Evolutionary conservation across 2,888 invertebrate genomes (phyloP).

Genomic region (Ochlodes sylvanus): DNA sequence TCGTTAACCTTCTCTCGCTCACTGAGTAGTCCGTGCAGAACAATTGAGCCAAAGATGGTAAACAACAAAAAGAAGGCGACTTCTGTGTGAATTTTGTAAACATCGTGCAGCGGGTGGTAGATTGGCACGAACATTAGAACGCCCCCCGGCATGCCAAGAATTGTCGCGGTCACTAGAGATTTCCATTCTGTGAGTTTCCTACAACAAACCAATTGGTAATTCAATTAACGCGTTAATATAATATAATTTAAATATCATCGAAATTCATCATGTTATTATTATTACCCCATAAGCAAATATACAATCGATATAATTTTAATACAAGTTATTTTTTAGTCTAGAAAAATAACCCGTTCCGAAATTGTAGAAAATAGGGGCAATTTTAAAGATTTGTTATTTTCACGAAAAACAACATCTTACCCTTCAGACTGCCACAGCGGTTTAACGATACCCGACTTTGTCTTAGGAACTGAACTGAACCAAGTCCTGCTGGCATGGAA

Average conservation of each 20-base stretch:
- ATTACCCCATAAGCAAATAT: too few species aligned
- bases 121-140: constrained; percentile 89
- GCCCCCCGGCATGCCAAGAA: constrained; percentile 90
- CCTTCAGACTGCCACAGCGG: constrained; percentile 85
- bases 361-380: too few species aligned
- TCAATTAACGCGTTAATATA: too few species aligned
- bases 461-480: constrained; percentile 75
- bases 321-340: too few species aligned
- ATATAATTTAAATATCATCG: too few species aligned
- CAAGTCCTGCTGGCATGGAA: constrained; percentile 85
- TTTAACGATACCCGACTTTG: background rate
- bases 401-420: constrained; percentile 54
- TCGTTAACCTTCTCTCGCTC: constrained; percentile 59
- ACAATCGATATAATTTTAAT: too few species aligned
- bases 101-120: constrained; percentile 92
- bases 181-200: constrained; percentile 63
- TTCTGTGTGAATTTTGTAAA: constrained; percentile 88
- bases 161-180: constrained; percentile 82
- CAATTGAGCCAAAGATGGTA: constrained; percentile 83
- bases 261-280: too few species aligned
- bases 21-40: constrained; percentile 86
- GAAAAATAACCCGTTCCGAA: too few species aligned
- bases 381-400: too few species aligned
- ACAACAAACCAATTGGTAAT: constrained; percentile 44
- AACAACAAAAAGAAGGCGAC: constrained; percentile 88